Evolutionary conservation across 2,113 vertebrate genomes (phyloP).

Genomic region (Perca fluviatilis): DNA sequence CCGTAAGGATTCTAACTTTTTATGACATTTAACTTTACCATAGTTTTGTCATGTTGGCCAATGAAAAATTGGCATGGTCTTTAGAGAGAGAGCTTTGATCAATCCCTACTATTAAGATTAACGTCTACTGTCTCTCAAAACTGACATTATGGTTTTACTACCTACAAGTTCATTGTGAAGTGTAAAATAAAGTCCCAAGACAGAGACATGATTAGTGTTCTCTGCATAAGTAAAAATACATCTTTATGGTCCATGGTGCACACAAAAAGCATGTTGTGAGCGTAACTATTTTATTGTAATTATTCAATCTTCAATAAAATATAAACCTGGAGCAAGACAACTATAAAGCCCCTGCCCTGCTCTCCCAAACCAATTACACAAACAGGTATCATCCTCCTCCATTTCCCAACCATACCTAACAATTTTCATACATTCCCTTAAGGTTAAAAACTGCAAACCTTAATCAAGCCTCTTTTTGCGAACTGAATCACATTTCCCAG

Average conservation of each 20-base stretch:
- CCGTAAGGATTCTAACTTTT: neutral
- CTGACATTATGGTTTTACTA: too few species aligned
- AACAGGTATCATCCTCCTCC: neutral
- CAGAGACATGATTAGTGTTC: neutral
- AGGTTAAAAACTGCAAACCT: neutral
- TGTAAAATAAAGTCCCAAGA: neutral
- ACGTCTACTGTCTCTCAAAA: neutral
- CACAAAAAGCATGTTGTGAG: neutral
- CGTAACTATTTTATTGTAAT: neutral
- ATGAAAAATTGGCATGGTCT: too few species aligned
- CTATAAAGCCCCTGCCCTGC: neutral
- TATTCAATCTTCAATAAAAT: neutral
- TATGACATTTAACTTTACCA: neutral
- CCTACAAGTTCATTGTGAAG: neutral
- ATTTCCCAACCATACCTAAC: neutral
- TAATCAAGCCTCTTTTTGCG: neutral
- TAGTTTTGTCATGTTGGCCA: neutral
- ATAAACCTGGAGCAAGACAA: neutral
- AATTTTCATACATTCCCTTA: neutral
- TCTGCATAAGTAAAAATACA: too few species aligned
- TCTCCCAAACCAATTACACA: neutral
- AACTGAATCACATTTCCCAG: neutral
- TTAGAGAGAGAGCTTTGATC: neutral
- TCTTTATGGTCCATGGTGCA: neutral
- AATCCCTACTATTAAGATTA: neutral